Conservation (phyloP, 2,888 invertebrate species). For the Julus scandinavius region DNA sequence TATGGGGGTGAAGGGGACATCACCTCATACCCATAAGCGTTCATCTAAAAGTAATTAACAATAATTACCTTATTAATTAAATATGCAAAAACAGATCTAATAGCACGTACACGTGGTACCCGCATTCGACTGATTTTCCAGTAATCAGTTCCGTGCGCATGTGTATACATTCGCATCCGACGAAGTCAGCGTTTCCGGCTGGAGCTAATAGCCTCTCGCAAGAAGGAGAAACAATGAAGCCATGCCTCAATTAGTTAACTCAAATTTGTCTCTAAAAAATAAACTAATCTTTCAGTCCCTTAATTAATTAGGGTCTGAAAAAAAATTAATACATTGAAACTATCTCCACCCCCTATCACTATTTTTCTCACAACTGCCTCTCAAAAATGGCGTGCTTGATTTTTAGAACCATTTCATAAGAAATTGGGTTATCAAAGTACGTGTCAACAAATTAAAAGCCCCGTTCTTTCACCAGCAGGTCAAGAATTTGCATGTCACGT, state of each 20-base stretch:
- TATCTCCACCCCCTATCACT: no score
- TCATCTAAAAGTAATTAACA: conserved; percentile 11
- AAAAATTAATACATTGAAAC: no score
- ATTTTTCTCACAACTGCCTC: neutral
- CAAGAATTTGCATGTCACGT: neutral
- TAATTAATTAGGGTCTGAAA: no score
- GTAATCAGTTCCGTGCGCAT: no score
- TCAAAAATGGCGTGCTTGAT: neutral
- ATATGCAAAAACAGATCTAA: conserved; percentile 1
- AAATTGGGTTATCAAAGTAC: neutral
- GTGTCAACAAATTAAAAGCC: neutral
- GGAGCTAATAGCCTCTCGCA: no score
- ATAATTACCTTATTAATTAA: neutral
- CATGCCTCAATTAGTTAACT: no score
- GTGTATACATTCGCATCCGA: no score
- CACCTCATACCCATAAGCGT: neutral
- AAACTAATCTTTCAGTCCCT: no score
- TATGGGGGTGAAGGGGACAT: neutral
- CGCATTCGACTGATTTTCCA: no score
- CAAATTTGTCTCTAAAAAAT: no score
- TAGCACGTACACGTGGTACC: neutral
- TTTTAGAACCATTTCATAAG: neutral
- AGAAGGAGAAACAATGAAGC: no score
- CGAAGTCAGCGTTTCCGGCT: no score
- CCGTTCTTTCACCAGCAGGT: neutral